Base-by-base conservation (phyloP, 2,797 vertebrate species). In the Hipposideros larvatus region DNA sequence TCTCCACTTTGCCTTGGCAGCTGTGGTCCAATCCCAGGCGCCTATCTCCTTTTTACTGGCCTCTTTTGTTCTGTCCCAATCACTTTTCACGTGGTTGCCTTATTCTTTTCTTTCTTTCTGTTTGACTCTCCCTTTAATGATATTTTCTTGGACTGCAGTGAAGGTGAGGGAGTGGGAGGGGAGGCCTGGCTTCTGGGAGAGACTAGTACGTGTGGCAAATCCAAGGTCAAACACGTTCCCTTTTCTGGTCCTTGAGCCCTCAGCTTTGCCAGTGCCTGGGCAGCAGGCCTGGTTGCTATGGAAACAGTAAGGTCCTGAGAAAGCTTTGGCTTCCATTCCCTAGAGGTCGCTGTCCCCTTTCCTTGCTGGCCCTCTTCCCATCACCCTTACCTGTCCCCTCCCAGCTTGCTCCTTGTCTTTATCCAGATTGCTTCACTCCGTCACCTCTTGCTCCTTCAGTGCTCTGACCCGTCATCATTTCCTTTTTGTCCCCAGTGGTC, bases 281-380 rank as follows among this genome's bases (percentile, higher is more conserved):
- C 95, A 96, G 97, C 65, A 31, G 90, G 94, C 74, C 94, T 87
- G 74, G 96, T 98, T 98, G 94, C 97, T 95, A 96, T 97, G 94
- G 97, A 91, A 96, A 97, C 95, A 46, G n/a, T 16, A 75, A 95
- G 94, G 71, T 79, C 86, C 86, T 1, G 34, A 84, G 91, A 75
- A 89, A 95, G 75, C 83, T 78, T 53, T 84, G 74, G 74, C 83
- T 96, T 97, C 87, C 43, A 0, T 90, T 97, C 97, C 96, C 92
- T 53, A 24, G 95, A 95, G 97, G 95, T 87, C 86, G n/a, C 73
- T 68, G 87, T 96, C 77, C 95, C 66, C 51, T 91, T 94, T 84
- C 89, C 63, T 88, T 31, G 57, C 59, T 83, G 91, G 61, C 46
- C 59, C 28, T 65, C n/a, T 77, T 91, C 85, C 95, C 34, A 1